Evolutionary conservation across 2,113 vertebrate species (phyloP).

Genomic region (Murina feae): DNA sequence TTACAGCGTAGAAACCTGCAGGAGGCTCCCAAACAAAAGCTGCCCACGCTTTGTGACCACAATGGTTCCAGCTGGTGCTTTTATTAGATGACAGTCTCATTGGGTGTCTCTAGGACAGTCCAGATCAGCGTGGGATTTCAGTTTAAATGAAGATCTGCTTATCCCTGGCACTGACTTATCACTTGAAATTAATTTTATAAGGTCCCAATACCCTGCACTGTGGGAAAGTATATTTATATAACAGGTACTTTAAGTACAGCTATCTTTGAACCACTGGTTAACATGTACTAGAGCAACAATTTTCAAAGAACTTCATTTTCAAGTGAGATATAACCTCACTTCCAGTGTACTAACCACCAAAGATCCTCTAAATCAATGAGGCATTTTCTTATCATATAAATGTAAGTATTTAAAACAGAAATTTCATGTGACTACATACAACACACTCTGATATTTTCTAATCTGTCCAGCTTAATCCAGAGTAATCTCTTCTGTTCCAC

Average conservation of each 20-base stretch:
- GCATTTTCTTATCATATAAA: neutral
- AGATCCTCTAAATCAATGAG: neutral
- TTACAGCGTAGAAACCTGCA: neutral
- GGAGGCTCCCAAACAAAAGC: neutral
- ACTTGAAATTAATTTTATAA: neutral
- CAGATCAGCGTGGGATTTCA: neutral
- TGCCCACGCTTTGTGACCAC: neutral
- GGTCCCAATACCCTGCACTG: neutral
- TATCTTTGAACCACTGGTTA: neutral
- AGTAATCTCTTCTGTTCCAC: neutral
- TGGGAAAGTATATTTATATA: neutral
- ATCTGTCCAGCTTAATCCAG: neutral
- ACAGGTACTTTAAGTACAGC: neutral
- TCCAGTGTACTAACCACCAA: neutral
- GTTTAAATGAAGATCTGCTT: neutral
- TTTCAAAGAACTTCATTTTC: slow-evolving; percentile 19
- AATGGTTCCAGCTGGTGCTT: neutral
- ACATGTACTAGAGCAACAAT: neutral
- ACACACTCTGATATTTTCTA: neutral
- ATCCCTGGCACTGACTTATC: neutral
- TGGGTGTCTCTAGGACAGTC: neutral
- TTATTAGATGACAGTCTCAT: neutral
- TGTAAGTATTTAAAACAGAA: slow-evolving; percentile 5
- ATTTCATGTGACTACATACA: slow-evolving; percentile 1
- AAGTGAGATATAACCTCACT: neutral